Conservation (phyloP, 2,113 vertebrate genomes). For the Gavia stellata region DNA sequence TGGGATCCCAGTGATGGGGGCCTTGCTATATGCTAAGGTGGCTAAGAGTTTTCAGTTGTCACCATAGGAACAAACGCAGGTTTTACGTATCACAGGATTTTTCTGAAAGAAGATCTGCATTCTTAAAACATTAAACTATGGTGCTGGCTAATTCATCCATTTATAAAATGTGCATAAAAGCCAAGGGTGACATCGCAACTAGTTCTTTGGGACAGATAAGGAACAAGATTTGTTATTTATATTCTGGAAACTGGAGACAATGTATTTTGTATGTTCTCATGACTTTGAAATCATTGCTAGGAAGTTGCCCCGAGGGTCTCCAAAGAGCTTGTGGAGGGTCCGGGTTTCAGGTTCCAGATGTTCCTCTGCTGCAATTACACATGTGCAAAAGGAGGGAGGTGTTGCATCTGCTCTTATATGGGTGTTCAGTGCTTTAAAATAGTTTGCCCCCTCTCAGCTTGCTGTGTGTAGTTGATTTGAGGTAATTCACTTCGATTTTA, state of each 20-base stretch:
- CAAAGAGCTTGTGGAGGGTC: background rate
- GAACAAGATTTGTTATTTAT: background rate
- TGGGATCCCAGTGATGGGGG: background rate
- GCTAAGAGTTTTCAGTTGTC: background rate
- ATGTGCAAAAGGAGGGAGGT: background rate
- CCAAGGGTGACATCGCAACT: background rate
- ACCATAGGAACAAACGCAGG: background rate
- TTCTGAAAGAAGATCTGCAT: background rate
- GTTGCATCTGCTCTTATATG: background rate
- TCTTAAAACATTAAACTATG: background rate
- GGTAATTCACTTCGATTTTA: background rate
- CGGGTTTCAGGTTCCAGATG: rapidly evolving
- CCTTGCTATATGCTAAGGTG: background rate
- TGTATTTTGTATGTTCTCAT: background rate
- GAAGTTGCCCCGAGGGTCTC: background rate
- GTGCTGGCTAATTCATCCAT: background rate
- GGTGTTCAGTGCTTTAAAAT: background rate
- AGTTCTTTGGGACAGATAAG: background rate
- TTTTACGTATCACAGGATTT: background rate
- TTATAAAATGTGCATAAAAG: background rate
- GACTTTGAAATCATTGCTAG: background rate
- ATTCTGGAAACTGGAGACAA: background rate
- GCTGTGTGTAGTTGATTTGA: background rate
- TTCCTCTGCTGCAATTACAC: background rate
- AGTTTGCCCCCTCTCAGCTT: background rate